phyloP scores from a whole-genome alignment of 2,888 invertebrate genomes.

The Parelbella ahira region DNA sequence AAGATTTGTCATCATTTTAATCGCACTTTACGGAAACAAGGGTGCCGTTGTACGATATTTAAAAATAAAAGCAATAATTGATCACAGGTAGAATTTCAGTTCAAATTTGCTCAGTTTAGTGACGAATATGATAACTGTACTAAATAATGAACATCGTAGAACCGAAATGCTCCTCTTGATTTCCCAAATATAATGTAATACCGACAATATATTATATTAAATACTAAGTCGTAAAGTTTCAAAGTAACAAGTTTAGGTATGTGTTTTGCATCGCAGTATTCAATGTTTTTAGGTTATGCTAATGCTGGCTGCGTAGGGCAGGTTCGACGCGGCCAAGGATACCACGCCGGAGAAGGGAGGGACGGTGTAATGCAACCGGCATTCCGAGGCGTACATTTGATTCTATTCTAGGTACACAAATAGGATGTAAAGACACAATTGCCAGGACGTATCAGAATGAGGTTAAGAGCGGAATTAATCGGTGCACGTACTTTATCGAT shows the following conservation, averaged over 20 bases:
- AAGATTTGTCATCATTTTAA: too few species aligned
- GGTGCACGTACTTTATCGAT: conserved; percentile 24
- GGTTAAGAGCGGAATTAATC: conserved; percentile 19
- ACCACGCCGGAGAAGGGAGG: conserved; percentile 32
- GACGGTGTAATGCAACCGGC: conserved; percentile 1
- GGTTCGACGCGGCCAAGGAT: conserved; percentile 38
- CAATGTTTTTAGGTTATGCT: conserved; percentile 30
- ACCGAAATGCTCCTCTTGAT: too few species aligned
- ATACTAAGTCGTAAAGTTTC: background rate
- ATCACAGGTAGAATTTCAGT: too few species aligned
- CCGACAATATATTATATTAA: too few species aligned
- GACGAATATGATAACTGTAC: too few species aligned
- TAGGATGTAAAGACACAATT: conserved; percentile 21
- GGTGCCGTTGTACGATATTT: too few species aligned
- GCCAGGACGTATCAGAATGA: conserved; percentile 21
- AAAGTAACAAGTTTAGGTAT: background rate
- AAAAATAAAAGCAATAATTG: too few species aligned
- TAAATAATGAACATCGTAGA: too few species aligned
- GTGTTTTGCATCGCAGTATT: conserved; percentile 1
- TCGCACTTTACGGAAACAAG: too few species aligned
- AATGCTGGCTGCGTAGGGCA: conserved; percentile 31
- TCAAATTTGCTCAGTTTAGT: too few species aligned
- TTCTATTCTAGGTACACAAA: conserved; percentile 24
- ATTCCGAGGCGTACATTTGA: conserved; percentile 24
- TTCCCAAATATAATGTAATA: too few species aligned